Percentiles rank a stretch among this genome's conserved stretches.
Evolutionary conservation across 2,797 vertebrate species (phyloP).

Genomic region (Hozukius guyotensis): DNA sequence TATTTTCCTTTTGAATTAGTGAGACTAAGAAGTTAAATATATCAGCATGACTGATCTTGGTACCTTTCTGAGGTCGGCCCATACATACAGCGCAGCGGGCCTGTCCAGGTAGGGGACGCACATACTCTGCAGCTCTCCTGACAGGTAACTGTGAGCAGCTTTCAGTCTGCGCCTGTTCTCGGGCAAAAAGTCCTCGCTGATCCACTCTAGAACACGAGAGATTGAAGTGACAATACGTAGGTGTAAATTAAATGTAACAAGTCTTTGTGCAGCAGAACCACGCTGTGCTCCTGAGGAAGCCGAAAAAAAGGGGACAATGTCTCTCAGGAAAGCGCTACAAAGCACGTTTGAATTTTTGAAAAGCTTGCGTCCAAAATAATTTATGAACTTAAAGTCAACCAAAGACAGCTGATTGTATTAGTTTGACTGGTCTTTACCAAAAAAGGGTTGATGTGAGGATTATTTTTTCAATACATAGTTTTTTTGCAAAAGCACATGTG

Average conservation of each 20-base stretch:
- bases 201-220: conserved; percentile 87
- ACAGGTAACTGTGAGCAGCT: conserved; percentile 87
- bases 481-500: neutral
- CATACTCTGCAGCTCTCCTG: conserved; percentile 85
- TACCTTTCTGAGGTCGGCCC: conserved; percentile 96
- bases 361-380: neutral
- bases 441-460: neutral
- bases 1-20: neutral
- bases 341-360: neutral
- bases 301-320: neutral
- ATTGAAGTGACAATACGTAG: neutral
- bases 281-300: conserved; percentile 7
- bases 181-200: conserved; percentile 88
- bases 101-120: conserved; percentile 89
- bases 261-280: conserved; percentile 7
- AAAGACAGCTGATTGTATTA: neutral
- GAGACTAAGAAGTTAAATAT: neutral
- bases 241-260: conserved; percentile 17
- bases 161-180: conserved; percentile 88
- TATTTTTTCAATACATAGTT: neutral
- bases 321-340: neutral
- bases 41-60: neutral
- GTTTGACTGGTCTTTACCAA: neutral
- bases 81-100: conserved; percentile 89
- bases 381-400: neutral